Conservation (phyloP, 2,888 invertebrate genomes). For the Himalopsyche anomala region DNA sequence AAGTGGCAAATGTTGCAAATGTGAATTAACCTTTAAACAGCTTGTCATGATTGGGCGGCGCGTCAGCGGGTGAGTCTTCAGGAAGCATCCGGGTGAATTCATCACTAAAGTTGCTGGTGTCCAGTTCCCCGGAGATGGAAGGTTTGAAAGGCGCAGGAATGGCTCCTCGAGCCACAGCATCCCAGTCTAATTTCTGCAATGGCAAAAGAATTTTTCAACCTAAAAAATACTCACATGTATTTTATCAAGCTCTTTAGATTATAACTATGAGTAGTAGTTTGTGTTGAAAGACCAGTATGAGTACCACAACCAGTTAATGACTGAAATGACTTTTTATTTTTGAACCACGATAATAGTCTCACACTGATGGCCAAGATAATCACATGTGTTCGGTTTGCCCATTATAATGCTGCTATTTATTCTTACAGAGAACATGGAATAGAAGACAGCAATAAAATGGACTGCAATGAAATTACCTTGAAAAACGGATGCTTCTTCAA, state of each 20-base stretch:
- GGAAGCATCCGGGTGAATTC: slow-evolving; percentile 96
- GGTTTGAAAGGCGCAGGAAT: slow-evolving; percentile 94
- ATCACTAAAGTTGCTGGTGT: slow-evolving; percentile 97
- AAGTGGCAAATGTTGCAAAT: background rate
- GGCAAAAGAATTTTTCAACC: background rate
- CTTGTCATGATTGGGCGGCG: slow-evolving; percentile 90
- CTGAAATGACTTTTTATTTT: no score
- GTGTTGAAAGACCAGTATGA: no score
- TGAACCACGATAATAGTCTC: no score
- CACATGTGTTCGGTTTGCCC: no score
- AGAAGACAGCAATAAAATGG: slow-evolving; percentile 52
- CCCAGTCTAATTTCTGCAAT: slow-evolving; percentile 86
- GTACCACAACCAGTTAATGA: no score
- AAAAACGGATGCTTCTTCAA: slow-evolving; percentile 95
- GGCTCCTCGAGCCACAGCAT: slow-evolving; percentile 84
- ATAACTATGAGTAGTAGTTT: no score
- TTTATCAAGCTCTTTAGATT: no score
- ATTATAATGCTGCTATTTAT: no score
- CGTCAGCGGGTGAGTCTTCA: slow-evolving; percentile 93
- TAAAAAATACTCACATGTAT: background rate
- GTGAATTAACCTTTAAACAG: slow-evolving; percentile 84
- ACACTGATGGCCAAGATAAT: no score
- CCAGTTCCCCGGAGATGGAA: slow-evolving; percentile 88
- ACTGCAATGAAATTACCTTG: slow-evolving; percentile 73
- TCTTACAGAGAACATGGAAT: no score